Evolutionary conservation across 2,888 invertebrate species (phyloP).

Genomic region (Cheilosia variabilis): DNA sequence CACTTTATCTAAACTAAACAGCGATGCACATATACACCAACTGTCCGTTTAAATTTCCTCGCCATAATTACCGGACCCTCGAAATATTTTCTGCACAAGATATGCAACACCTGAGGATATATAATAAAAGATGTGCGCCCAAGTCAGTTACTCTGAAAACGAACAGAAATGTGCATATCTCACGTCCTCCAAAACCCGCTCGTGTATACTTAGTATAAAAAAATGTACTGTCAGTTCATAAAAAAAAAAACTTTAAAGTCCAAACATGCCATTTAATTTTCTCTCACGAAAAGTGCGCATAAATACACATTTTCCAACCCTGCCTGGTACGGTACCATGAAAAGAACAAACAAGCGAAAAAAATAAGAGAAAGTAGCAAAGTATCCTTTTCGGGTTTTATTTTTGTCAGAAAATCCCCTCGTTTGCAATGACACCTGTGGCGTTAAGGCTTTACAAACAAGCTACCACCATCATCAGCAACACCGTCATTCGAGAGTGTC

Average conservation of each 20-base stretch:
- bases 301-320: neutral
- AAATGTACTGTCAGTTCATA: neutral
- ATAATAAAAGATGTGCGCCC: too few species aligned
- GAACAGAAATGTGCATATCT: too few species aligned
- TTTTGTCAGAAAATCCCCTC: slow-evolving; percentile 25
- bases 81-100: too few species aligned
- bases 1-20: too few species aligned
- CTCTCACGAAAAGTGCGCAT: slow-evolving; percentile 4
- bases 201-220: too few species aligned
- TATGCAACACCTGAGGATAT: too few species aligned
- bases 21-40: too few species aligned
- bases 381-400: neutral
- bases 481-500: slow-evolving; percentile 24
- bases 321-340: neutral
- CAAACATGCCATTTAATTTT: slow-evolving; percentile 11
- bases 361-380: neutral
- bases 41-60: too few species aligned
- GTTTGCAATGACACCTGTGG: slow-evolving; percentile 58
- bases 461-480: slow-evolving; percentile 14
- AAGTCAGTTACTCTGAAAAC: too few species aligned
- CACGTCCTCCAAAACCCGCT: too few species aligned
- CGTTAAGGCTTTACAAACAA: slow-evolving; percentile 35
- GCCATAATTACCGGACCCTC: too few species aligned
- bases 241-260: neutral
- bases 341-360: too few species aligned